phyloP scores from a whole-genome alignment of 2,888 invertebrate genomes.

The Gnatocerus cornutus region DNA sequence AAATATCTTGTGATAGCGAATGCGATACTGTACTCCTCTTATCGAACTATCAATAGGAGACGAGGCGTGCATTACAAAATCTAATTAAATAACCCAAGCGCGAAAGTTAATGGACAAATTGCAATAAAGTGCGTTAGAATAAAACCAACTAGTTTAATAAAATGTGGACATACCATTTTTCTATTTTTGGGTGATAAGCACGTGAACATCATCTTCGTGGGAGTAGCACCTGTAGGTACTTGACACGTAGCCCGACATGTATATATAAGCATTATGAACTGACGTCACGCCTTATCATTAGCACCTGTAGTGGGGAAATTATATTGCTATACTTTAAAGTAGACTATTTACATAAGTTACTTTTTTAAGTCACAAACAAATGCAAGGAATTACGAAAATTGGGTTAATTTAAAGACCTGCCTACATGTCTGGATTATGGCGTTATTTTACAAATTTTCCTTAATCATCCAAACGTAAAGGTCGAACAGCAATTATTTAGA shows the following conservation, averaged over 20 bases:
- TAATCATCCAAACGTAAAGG: neutral
- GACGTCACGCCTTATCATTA: constrained; percentile 66
- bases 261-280: constrained; percentile 64
- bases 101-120: too few species aligned
- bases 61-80: too few species aligned
- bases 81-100: too few species aligned
- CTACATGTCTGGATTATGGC: constrained; percentile 2
- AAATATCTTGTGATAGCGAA: too few species aligned
- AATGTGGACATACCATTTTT: constrained; percentile 18
- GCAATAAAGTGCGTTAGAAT: too few species aligned
- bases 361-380: constrained; percentile 45
- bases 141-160: too few species aligned
- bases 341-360: constrained; percentile 43
- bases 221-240: constrained; percentile 63
- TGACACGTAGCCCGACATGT: constrained; percentile 63
- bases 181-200: constrained; percentile 49
- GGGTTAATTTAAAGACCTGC: constrained; percentile 32
- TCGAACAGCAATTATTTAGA: too few species aligned
- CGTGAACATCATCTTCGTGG: constrained; percentile 56
- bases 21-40: too few species aligned
- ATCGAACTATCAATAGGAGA: too few species aligned
- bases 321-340: constrained; percentile 48
- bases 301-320: constrained; percentile 64
- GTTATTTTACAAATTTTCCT: neutral
- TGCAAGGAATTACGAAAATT: constrained; percentile 42